Evolutionary conservation across 1,140 invertebrate genomes (phyloP), one percentile per base, ranked within the genome.

Genomic region (Sycophaga agraensis): DNA sequence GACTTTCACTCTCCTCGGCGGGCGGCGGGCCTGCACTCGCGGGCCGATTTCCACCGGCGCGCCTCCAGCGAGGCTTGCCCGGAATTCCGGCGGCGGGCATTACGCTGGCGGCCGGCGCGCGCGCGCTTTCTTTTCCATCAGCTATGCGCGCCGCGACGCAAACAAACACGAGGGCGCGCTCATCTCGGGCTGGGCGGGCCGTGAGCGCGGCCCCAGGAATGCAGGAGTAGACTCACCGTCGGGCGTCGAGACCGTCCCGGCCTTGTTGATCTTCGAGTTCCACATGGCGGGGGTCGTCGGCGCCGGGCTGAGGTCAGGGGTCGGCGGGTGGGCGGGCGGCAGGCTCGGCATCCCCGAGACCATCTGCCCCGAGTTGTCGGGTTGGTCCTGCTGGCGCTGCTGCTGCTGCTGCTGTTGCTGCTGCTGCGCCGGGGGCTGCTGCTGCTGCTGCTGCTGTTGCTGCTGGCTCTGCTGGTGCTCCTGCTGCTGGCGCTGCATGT

Each of bases 181-280:
- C n/a, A n/a, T n/a, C n/a, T n/a, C n/a, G n/a, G n/a, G n/a, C n/a
- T n/a, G n/a, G n/a, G n/a, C n/a, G n/a, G n/a, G n/a, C n/a, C n/a
- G n/a, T n/a, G n/a, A n/a, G n/a, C n/a, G n/a, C n/a, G n/a, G n/a
- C n/a, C n/a, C n/a, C n/a, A n/a, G n/a, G n/a, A n/a, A n/a, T n/a
- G n/a, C n/a, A n/a, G n/a, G n/a, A 39, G 26, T 0, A 45, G 19
- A 77, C 80, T 82, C 68, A 86, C 85, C 85, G 70, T 86, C 84
- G 31, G 85, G 82, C 66, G 85, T 87, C 45, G 82, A 80, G 46
- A 86, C 82, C 9, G 83, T 82, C 45, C 83, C 81, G 56, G 81
- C 79, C 68, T 86, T 86, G 73, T 84, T 83, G 46, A 82, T 79
- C 58, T 84, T 83, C 21, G 82, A 81, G 68, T 84, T 84, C 84